phyloP scores from a whole-genome alignment of 2,113 vertebrate species.

The Siphamia tubifer region DNA sequence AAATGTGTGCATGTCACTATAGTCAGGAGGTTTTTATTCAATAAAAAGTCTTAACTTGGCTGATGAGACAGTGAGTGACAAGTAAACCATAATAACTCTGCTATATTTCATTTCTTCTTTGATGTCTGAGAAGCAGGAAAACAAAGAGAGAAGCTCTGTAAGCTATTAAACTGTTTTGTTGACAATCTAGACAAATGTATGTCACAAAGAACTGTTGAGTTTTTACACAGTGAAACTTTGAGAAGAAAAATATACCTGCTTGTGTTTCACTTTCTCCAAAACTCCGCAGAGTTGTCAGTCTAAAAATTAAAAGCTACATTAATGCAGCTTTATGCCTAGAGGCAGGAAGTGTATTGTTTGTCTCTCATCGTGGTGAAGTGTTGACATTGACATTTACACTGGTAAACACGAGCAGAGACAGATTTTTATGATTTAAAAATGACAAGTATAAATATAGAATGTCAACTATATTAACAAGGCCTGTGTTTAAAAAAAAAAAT shows the following conservation, averaged over 20 bases:
- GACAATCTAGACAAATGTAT: background rate
- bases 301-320: conserved; percentile 20
- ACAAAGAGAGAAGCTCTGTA: background rate
- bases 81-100: background rate
- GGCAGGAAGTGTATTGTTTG: conserved; percentile 11
- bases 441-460: too few species aligned
- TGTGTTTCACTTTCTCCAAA: conserved; percentile 7
- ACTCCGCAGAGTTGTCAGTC: conserved; percentile 1
- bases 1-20: too few species aligned
- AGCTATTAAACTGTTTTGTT: background rate
- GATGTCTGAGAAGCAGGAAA: background rate
- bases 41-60: background rate
- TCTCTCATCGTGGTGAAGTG: conserved; percentile 24
- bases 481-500: too few species aligned
- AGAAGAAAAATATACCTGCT: background rate
- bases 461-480: background rate
- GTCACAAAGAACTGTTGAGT: background rate
- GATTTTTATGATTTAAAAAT: too few species aligned
- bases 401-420: background rate
- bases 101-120: background rate
- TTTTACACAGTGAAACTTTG: background rate
- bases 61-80: background rate
- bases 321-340: conserved; percentile 1
- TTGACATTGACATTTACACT: background rate
- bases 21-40: background rate